A percentile compares a stretch with the other conserved stretches of the same genome.
phyloP scores from a whole-genome alignment of 2,888 invertebrate genomes.

The Penaeus monodon region DNA sequence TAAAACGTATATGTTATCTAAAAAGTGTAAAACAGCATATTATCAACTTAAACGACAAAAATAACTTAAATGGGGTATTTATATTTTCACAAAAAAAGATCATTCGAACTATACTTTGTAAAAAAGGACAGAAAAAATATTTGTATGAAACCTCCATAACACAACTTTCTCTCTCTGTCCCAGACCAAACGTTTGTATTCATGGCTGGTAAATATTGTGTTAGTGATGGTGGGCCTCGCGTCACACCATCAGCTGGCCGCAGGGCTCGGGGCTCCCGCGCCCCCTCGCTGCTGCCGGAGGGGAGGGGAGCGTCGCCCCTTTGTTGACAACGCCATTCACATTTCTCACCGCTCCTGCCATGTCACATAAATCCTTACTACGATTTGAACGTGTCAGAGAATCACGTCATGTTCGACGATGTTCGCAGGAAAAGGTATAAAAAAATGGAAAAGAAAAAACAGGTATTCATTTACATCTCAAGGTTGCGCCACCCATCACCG shows the following conservation, averaged over 20 bases:
- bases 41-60: no score
- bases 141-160: no score
- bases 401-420: constrained; percentile 41
- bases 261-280: constrained; percentile 32
- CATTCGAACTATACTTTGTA: no score
- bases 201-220: constrained; percentile 40
- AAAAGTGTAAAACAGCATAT: no score
- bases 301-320: constrained; percentile 45
- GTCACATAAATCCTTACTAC: constrained; percentile 55
- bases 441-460: constrained; percentile 19
- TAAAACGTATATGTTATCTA: no score
- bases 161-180: constrained; percentile 7
- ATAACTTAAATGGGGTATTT: no score
- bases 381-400: constrained; percentile 55
- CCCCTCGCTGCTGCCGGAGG: constrained; percentile 26
- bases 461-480: neutral
- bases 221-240: constrained; percentile 41
- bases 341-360: constrained; percentile 56
- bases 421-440: constrained; percentile 24
- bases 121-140: no score
- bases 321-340: constrained; percentile 59
- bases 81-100: no score
- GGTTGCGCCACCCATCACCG: neutral
- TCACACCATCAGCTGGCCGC: constrained; percentile 36
- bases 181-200: constrained; percentile 39